A percentile compares a stretch with the other conserved stretches of the same genome.
Evolutionary conservation across 2,888 invertebrate genomes (phyloP).

Genomic region (Portevinia maculata): DNA sequence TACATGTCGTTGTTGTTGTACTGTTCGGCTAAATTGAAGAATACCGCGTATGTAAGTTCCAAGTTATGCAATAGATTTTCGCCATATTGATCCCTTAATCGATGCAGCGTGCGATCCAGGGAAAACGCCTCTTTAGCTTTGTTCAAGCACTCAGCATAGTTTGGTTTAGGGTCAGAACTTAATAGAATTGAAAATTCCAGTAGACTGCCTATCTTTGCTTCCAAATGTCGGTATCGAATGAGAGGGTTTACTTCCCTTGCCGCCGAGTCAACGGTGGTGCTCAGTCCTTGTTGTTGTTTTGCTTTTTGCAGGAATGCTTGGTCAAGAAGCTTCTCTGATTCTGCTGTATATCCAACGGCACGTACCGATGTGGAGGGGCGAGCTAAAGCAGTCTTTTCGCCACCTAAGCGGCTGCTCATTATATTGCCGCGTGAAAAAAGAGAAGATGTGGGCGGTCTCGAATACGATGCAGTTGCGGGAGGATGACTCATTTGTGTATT

Average conservation of each 20-base stretch:
- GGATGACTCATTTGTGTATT: slow-evolving; percentile 20
- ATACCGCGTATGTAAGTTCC: slow-evolving; percentile 96
- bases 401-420: slow-evolving; percentile 79
- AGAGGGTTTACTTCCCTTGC: slow-evolving; percentile 89
- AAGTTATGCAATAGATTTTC: slow-evolving; percentile 95
- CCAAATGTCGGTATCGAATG: slow-evolving; percentile 94
- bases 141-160: slow-evolving; percentile 85
- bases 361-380: slow-evolving; percentile 98
- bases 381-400: slow-evolving; percentile 81
- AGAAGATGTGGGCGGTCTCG: slow-evolving; percentile 60
- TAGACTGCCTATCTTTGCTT: slow-evolving; percentile 93
- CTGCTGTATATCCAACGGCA: slow-evolving; percentile 97
- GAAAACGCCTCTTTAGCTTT: slow-evolving; percentile 98
- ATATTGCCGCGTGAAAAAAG: slow-evolving; percentile 80
- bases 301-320: slow-evolving; percentile 86
- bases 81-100: slow-evolving; percentile 95
- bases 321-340: slow-evolving; percentile 87
- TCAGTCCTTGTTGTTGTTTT: slow-evolving; percentile 79
- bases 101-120: slow-evolving; percentile 93
- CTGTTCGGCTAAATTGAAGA: slow-evolving; percentile 97
- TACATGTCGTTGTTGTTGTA: slow-evolving; percentile 97
- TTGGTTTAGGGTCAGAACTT: slow-evolving; percentile 77
- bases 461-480: slow-evolving; percentile 38
- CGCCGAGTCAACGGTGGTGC: slow-evolving; percentile 84
- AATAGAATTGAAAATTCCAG: slow-evolving; percentile 94